A percentile compares a stretch with the other conserved stretches of the same genome.
phyloP scores from a whole-genome alignment of 2,888 invertebrate species.

The Oscheius sp. region DNA sequence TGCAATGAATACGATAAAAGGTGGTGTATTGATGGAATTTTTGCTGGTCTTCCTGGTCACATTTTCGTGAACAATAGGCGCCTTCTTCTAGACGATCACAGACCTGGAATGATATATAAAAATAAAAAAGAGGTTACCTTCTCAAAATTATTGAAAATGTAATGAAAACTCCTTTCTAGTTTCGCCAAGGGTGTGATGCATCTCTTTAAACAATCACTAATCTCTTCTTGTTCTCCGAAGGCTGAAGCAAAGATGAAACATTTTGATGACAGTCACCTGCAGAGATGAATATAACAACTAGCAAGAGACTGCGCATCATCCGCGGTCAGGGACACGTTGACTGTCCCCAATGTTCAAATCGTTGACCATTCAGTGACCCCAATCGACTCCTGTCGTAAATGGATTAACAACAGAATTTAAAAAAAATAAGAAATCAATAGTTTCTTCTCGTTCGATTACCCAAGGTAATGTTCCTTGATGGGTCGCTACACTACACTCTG shows the following conservation, averaged over 20 bases:
- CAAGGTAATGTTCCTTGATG: not conserved
- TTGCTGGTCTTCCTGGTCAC: conserved; percentile 45
- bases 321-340: conserved; percentile 23
- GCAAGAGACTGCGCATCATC: conserved; percentile 15
- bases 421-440: too few species aligned
- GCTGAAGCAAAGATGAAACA: conserved; percentile 1
- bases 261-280: not conserved
- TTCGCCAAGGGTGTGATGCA: conserved; percentile 62
- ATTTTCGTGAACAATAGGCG: conserved; percentile 49
- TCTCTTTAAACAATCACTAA: conserved; percentile 57
- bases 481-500: conserved; percentile 20
- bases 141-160: conserved; percentile 65
- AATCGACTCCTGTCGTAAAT: not conserved
- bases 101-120: conserved; percentile 25
- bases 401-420: conserved; percentile 15
- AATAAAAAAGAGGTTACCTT: conserved; percentile 33
- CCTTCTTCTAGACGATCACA: conserved; percentile 50
- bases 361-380: conserved; percentile 20
- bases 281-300: not conserved
- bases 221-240: conserved; percentile 22
- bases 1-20: conserved; percentile 53
- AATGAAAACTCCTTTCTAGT: conserved; percentile 60
- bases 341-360: conserved; percentile 14
- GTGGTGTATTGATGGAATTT: conserved; percentile 55
- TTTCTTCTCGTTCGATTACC: not conserved